A percentile compares a stretch with the other conserved stretches of the same genome.
Conservation (phyloP, 2,888 invertebrate genomes). For the Thelaira solivaga region DNA sequence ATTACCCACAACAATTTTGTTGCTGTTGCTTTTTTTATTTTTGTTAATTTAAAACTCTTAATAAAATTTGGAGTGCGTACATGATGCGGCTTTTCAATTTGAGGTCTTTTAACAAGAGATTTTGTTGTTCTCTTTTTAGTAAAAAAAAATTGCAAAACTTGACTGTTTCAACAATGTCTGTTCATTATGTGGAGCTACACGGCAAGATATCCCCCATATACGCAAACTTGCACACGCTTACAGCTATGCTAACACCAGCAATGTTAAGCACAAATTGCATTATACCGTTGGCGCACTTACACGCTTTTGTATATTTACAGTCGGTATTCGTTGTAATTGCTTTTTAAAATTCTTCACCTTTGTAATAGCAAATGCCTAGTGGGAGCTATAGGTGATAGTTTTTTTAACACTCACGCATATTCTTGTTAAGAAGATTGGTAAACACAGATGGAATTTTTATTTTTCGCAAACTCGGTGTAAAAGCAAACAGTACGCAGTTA, state of each 20-base stretch:
- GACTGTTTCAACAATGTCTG: neutral
- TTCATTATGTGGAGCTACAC: too few relatives aligned
- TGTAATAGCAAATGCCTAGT: constrained; percentile 53
- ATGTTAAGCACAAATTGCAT: constrained; percentile 1
- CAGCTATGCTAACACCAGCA: too few relatives aligned
- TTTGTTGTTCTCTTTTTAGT: too few relatives aligned
- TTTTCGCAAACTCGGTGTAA: too few relatives aligned
- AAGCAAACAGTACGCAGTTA: too few relatives aligned
- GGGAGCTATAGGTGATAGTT: too few relatives aligned
- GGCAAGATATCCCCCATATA: too few relatives aligned
- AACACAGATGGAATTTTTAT: too few relatives aligned
- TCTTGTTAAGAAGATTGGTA: too few relatives aligned
- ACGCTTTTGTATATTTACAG: too few relatives aligned
- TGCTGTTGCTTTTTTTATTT: neutral
- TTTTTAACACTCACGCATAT: too few relatives aligned
- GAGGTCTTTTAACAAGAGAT: neutral
- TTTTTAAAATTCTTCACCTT: constrained; percentile 53
- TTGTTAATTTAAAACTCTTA: constrained; percentile 37
- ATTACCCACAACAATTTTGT: constrained; percentile 30
- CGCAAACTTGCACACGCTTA: too few relatives aligned
- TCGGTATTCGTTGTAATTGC: constrained; percentile 45
- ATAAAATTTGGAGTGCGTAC: constrained; percentile 31
- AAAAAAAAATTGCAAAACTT: constrained; percentile 27
- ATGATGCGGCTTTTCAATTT: constrained; percentile 23
- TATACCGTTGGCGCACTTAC: constrained; percentile 28